A percentile compares a stretch with the other conserved stretches of the same genome.
Evolutionary conservation across 2,888 invertebrate species (phyloP).

Genomic region (Lutraria lutraria): DNA sequence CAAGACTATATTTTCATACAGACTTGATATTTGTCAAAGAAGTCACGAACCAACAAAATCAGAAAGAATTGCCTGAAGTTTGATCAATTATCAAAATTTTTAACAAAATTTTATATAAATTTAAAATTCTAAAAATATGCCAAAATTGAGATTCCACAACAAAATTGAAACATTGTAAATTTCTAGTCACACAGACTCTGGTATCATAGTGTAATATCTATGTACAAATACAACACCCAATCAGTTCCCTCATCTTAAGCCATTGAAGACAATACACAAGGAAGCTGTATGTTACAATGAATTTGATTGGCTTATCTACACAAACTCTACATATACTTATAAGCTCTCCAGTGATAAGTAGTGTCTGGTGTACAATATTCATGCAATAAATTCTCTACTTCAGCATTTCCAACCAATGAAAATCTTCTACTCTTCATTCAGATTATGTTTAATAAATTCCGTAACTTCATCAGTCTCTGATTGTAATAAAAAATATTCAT

Average conservation of each 20-base stretch:
- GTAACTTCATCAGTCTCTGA: slow-evolving; percentile 7
- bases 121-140: not conserved
- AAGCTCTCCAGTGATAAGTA: not conserved
- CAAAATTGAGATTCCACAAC: not conserved
- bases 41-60: not conserved
- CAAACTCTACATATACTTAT: not conserved
- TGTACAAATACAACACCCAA: not conserved
- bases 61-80: not conserved
- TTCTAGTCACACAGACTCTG: not conserved
- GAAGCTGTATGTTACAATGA: slow-evolving; percentile 1
- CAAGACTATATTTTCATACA: not conserved
- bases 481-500: not conserved
- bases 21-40: not conserved
- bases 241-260: not conserved
- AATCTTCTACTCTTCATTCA: slow-evolving; percentile 32
- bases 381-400: slow-evolving; percentile 38
- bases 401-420: slow-evolving; percentile 59
- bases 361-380: slow-evolving; percentile 37
- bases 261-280: not conserved
- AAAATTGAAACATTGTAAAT: not conserved
- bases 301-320: not conserved
- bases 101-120: not conserved
- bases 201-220: not conserved
- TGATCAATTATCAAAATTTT: no score
- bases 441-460: not conserved